Base-by-base conservation (phyloP, 2,797 vertebrate genomes). In the Malacoctenus gilli region DNA sequence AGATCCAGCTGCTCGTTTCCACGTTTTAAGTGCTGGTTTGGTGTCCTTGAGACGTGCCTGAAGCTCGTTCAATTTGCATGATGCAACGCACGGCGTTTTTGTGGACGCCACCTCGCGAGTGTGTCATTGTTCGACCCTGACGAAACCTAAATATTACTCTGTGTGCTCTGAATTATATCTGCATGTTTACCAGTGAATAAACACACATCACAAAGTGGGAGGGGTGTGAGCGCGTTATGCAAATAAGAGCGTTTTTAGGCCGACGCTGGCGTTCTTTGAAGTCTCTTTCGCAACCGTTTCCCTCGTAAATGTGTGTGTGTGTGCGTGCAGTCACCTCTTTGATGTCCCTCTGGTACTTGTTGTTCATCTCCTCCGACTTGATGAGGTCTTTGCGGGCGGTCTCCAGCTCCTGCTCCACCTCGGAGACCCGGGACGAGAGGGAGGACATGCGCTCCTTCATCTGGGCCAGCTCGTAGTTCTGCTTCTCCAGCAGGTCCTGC, bases 301-400 rank as follows among this genome's bases (percentile, higher is more conserved):
- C 20, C 42, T 49, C 37, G 55, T 34, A 48, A 60, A 42, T 14
- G 21, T 28, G 6, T 4, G 50, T 16, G 31, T 21, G 31, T 44
- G 38, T n/a, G 19, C 30, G 21, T 21, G 32, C 38, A 31, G 85
- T 87, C 89, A 98, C 97, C 95, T 99, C 96, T 86, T 95, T 95
- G 72, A 97, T 97, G 86, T 99, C 97, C 85, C 96, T 94, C 90
- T 98, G 96, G 91, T 97, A 97, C 91, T 95, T 98, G 79, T 77
- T 95, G 89, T 95, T 98, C 94, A 98, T 94, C 89, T 98, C 96
- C 87, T 98, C 97, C 0, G 95, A 95, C 91, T 98, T 98, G 89
- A 96, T 94, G 75, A 99, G 95, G 65, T 99, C 97, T 72, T 98
- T 98, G 69, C 97, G 94, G 4, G 97, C 94, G 0, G 95, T 94